Base-by-base conservation (phyloP, 1,140 invertebrate genomes). In the Branchinecta lynchi region DNA sequence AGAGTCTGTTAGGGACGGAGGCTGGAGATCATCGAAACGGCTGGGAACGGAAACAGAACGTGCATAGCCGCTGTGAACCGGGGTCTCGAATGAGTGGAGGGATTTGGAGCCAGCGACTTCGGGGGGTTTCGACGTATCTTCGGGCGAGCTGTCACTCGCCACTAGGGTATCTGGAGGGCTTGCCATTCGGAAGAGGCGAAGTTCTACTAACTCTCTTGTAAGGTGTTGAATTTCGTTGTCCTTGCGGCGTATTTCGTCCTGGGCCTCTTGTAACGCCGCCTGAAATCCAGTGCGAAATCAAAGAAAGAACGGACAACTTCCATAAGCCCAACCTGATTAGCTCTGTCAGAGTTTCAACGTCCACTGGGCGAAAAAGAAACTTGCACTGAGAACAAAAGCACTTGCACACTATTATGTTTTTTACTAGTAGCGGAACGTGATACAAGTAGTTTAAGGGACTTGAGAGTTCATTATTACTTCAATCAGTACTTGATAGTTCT, bases 121-220 rank as follows among this genome's bases (percentile, higher is more conserved):
- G 12, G 17, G 51, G 17, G 12, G 12, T 60, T 20, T 60, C 32
- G 32, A 32, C 2, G 17, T 20, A 60, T 15, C 17, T 20, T 60
- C 51, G 17, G 51, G 51, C 17, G 51, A 60, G 17, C 51, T 60
- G 17, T 60, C 51, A 20, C 51, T 60, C 17, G 12, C 12, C 12
- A 60, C 51, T 15, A 60, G 51, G 17, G 51, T 60, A 6, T 60
- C 51, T 60, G 51, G 51, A 15, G 51, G 51, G 17, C 51, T 60
- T 60, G 51, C 12, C 12, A 60, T 60, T 12, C 51, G 51, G 12
- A 20, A 60, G 20, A 91, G 75, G 17, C 88, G 81, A 71, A 92
- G 76, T 75, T 90, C 88, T 3, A 90, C 88, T 12, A 92, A 84
- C 79, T 92, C 89, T 75, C 87, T 87, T 8, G 89, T 92, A 44